Evolutionary conservation across 2,888 invertebrate genomes (phyloP).

Genomic region (Tetramorium bicarinatum): DNA sequence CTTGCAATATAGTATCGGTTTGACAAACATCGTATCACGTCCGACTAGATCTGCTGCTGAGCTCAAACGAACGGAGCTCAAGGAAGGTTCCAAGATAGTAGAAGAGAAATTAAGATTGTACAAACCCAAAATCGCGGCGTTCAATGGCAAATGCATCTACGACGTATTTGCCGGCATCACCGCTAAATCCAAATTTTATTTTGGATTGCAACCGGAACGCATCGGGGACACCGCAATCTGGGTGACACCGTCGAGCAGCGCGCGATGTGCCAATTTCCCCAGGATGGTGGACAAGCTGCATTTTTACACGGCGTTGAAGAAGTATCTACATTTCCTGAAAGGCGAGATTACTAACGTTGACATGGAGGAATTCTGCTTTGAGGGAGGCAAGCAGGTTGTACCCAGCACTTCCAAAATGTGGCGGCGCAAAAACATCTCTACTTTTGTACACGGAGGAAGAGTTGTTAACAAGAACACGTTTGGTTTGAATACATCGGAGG

Average conservation of each 20-base stretch:
- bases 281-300: conserved; percentile 84
- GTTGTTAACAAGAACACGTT: conserved; percentile 82
- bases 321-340: conserved; percentile 80
- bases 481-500: conserved; percentile 77
- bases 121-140: conserved; percentile 83
- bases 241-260: conserved; percentile 85
- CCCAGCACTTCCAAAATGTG: conserved; percentile 84
- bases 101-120: conserved; percentile 80
- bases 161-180: conserved; percentile 81
- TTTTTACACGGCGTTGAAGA: conserved; percentile 82
- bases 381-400: conserved; percentile 79
- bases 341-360: conserved; percentile 80
- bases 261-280: conserved; percentile 84
- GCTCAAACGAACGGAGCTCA: conserved; percentile 81
- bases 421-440: conserved; percentile 81
- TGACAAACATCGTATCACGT: conserved; percentile 84
- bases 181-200: conserved; percentile 76
- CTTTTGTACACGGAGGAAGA: conserved; percentile 81
- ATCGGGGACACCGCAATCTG: conserved; percentile 81
- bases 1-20: conserved; percentile 80
- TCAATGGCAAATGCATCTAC: conserved; percentile 85
- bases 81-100: conserved; percentile 79
- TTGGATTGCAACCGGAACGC: conserved; percentile 81
- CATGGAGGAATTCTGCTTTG: conserved; percentile 79
- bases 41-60: conserved; percentile 83